Evolutionary conservation across 2,888 invertebrate genomes (phyloP), one percentile per base, ranked within the genome.

Genomic region (Phoenoteleia sp.): DNA sequence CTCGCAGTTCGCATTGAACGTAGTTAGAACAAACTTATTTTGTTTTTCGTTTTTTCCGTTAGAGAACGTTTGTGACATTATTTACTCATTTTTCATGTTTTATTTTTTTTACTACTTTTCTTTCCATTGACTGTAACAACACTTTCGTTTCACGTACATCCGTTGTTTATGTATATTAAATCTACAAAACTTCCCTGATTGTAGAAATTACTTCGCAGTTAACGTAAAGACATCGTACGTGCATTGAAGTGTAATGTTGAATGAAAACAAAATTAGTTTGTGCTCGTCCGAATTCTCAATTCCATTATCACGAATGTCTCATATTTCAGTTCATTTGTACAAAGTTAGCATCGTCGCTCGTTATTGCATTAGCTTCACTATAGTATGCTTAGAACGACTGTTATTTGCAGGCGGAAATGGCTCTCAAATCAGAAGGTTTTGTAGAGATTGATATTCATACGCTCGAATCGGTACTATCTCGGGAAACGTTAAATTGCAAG

Each of bases 361-460:
- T 36, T 69, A 71, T 64, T 19, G 54, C 29, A 75, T 81, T 81
- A 75, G 52, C 49, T 67, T 81, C 69, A 75, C 36, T 27, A 74
- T 60, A 64, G 58, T 54, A 64, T 84, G 84, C 76, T 84, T 64
- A 84, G 84, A n/a, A 81, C 60, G 15, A 84, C 66, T 81, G 86
- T 89, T 87, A 88, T 91, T 93, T 93, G 79, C 95, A 98, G 97
- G 99, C 99, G 92, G 98, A 99, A 95, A 98, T 99, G 97, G 99
- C 99, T 77, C 95, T 99, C 89, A 97, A 97, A 88, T 98, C 99
- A 0, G 99, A 99, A 92, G 99, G 99, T 88, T 99, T 99, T 95
- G 97, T 98, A 87, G 99, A 99, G 93, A 98, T 99, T 92, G 99
- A 99, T 94, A 96, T 97, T 90, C 97, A 98, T 88, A 99, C 99